Evolutionary conservation across 2,113 vertebrate species (phyloP), one percentile per base, ranked within the genome.

Genomic region (Anoplopoma fimbria): DNA sequence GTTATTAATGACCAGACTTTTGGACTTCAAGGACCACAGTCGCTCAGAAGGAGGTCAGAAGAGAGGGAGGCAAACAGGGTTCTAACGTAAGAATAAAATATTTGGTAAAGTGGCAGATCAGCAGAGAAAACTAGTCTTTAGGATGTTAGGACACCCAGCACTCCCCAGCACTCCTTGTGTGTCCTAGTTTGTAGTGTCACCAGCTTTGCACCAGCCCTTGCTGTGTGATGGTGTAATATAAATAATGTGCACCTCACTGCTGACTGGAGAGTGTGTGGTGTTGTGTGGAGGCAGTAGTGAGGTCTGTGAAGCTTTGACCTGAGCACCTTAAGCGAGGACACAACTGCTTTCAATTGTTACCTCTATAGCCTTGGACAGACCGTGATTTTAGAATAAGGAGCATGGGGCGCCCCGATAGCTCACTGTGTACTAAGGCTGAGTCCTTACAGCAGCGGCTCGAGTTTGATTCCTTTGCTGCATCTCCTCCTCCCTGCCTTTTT

Each of bases 21-120:
- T 91, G 87, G 94, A 92, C 82, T 94, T 90, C 89, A 89, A 95
- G 87, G 87, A 90, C 88, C 88, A 23, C 69, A 83, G 92, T 89
- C 47, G 51, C 85, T 93, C 84, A 88, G 75, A 87, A 91, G 87
- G 92, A 90, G 86, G 90, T 93, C 86, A 94, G 82, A 42, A 87
- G 51, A 90, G 91, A 90, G 27, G 47, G 74, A 85, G 81, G 79
- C 67, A 15, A 83, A 60, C 55, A 23, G 61, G 78, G 82, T 84
- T 79, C 71, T 81, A 77, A 80, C 9, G 27, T 69, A 60, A 45
- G 81, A 83, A 84, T 79, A 89, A 86, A 88, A 88, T 89, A 82
- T 71, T 87, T 47, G 83, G 75, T 58, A 73, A 87, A 84, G 79
- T 82, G 72, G 79, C 40, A 82, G 64, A 87, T 87, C 68, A 86